Evolutionary conservation across 2,888 invertebrate species (phyloP).

Genomic region (Metallyticus violacea): DNA sequence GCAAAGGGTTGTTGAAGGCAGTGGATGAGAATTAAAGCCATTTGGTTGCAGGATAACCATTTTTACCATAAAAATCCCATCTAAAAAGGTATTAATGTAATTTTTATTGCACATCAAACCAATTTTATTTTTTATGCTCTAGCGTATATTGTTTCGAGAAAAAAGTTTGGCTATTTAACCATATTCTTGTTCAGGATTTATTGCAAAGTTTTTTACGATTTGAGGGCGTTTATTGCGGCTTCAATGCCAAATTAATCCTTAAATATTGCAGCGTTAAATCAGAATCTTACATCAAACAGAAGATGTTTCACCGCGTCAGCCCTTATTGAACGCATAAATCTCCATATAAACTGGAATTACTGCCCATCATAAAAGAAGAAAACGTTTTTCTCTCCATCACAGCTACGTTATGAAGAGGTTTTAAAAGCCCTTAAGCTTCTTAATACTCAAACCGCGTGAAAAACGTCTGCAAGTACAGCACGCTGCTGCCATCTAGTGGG

Average conservation of each 20-base stretch:
- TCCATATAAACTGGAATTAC: neutral
- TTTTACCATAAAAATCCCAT: too few species aligned
- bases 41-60: too few species aligned
- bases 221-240: neutral
- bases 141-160: too few species aligned
- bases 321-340: neutral
- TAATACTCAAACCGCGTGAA: neutral
- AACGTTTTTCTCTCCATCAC: neutral
- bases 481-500: neutral
- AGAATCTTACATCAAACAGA: neutral
- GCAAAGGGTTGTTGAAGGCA: too few species aligned
- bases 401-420: neutral
- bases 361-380: neutral
- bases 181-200: too few species aligned
- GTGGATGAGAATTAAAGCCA: too few species aligned
- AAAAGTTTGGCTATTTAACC: too few species aligned
- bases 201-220: neutral
- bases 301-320: neutral
- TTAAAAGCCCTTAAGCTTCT: neutral
- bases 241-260: neutral
- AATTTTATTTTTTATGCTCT: too few species aligned
- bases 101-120: too few species aligned
- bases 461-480: neutral
- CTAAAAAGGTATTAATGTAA: too few species aligned
- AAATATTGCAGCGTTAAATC: neutral